Evolutionary conservation across 2,797 vertebrate genomes (phyloP).

Genomic region (Epinephelus awoara): DNA sequence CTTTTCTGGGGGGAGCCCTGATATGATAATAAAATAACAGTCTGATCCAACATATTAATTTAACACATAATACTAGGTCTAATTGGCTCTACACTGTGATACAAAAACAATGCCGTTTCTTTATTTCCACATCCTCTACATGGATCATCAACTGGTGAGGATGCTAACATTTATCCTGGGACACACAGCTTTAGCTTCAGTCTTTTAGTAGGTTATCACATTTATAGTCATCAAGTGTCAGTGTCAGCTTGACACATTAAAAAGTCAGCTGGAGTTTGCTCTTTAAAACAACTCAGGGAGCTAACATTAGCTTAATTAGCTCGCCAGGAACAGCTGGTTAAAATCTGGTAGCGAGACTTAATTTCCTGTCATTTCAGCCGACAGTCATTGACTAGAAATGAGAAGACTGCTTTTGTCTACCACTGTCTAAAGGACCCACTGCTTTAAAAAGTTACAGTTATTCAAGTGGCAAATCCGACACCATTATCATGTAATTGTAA

Average conservation of each 20-base stretch:
- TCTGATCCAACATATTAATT: too few species aligned
- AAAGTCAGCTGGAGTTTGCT: background rate
- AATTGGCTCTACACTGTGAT: background rate
- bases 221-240: background rate
- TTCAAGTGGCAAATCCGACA: background rate
- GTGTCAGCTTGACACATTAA: background rate
- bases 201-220: background rate
- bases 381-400: background rate
- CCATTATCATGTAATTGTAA: background rate
- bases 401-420: background rate
- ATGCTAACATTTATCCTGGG: background rate
- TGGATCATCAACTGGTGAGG: background rate
- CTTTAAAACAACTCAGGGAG: background rate
- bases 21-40: too few species aligned
- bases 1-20: too few species aligned
- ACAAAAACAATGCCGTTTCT: background rate
- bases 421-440: background rate
- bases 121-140: background rate
- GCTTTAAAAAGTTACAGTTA: background rate
- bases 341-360: background rate
- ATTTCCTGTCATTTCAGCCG: background rate
- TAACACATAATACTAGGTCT: background rate
- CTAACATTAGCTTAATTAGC: conserved; percentile 11
- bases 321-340: background rate
- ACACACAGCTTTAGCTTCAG: background rate